These are phyloP conservation scores for Suncus etruscus DNA, from an alignment of 2,113 vertebrate species.

Conservation along the genomic window DNA sequence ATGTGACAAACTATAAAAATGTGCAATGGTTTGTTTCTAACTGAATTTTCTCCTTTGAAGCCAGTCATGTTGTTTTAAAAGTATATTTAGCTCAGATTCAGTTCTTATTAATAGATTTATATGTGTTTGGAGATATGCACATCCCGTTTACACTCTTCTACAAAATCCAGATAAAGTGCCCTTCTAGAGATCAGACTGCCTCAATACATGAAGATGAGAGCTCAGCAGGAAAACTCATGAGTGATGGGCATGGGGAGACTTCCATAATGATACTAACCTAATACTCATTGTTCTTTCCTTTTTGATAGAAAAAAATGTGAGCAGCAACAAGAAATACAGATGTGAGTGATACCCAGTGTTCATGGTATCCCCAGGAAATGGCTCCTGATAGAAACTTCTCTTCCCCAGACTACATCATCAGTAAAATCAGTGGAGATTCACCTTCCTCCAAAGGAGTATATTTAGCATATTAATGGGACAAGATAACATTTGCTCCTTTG, in stretches of 20 bases:
- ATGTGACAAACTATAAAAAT: conserved; percentile 70
- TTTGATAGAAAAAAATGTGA: not conserved
- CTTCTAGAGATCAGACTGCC: conserved; percentile 3
- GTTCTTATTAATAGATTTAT: conserved; percentile 27
- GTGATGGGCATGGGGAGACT: not conserved
- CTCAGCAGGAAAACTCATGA: not conserved
- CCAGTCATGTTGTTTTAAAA: conserved; percentile 50
- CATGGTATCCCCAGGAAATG: no score
- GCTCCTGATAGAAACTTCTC: no score
- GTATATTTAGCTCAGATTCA: conserved; percentile 70
- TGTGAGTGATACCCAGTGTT: not conserved
- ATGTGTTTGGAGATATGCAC: not conserved
- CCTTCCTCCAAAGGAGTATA: no score
- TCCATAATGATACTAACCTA: not conserved
- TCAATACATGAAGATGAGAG: not conserved
- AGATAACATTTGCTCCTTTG: not conserved
- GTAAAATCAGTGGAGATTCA: no score
- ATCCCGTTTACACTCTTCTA: conserved; percentile 11
- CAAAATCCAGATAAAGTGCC: not conserved
- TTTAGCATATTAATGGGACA: not conserved
- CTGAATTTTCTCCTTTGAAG: conserved; percentile 69
- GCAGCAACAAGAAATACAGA: not conserved
- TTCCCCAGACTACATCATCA: no score
- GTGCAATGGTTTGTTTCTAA: conserved; percentile 40
- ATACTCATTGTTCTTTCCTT: not conserved